phyloP scores from a whole-genome alignment of 2,113 vertebrate species.

The Cathartes aura region DNA sequence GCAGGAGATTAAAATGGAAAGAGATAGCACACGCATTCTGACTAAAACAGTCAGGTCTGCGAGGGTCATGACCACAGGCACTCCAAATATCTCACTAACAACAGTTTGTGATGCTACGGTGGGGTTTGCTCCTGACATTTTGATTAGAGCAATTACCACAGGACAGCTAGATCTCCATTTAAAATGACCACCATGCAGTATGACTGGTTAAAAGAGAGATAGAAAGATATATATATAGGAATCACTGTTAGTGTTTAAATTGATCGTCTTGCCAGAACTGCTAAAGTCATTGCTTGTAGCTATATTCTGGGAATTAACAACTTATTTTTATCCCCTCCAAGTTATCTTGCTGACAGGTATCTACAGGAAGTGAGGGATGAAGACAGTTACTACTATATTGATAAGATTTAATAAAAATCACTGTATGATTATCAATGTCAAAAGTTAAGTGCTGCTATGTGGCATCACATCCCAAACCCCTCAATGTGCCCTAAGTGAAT shows the following conservation, averaged over 20 bases:
- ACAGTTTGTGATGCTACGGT: background rate
- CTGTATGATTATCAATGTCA: conserved; percentile 31
- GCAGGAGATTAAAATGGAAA: background rate
- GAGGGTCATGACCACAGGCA: background rate
- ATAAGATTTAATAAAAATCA: conserved; percentile 39
- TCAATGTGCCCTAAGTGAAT: conserved; percentile 9
- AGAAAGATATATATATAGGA: background rate
- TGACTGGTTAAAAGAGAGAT: background rate
- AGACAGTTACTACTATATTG: conserved; percentile 34
- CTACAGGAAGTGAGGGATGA: background rate
- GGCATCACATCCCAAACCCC: background rate
- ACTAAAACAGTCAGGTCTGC: background rate
- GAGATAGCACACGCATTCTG: background rate
- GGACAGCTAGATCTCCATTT: conserved; percentile 7
- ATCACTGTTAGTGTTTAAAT: background rate
- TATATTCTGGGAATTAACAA: conserved; percentile 19
- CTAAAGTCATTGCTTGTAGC: conserved; percentile 48
- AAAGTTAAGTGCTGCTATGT: conserved; percentile 36
- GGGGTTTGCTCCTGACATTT: conserved; percentile 43
- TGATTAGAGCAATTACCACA: conserved; percentile 59
- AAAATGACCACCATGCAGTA: conserved; percentile 35
- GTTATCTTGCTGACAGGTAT: conserved; percentile 64
- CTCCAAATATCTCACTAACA: background rate
- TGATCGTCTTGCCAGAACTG: conserved; percentile 17
- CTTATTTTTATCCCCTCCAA: conserved; percentile 63